phyloP scores from a whole-genome alignment of 2,888 invertebrate species.

The Rhagonycha fulva region DNA sequence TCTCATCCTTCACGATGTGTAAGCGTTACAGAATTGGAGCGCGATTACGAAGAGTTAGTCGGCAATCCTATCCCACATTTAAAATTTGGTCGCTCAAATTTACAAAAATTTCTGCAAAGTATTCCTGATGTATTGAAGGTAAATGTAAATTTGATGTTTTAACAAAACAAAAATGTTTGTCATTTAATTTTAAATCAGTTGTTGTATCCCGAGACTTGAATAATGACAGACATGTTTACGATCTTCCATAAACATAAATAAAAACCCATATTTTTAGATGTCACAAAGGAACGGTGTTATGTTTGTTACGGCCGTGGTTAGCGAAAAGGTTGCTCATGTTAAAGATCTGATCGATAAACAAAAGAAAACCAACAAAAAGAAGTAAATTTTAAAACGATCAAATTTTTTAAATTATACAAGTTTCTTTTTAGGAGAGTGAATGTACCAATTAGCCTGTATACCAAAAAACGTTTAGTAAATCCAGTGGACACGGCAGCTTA shows the following conservation, averaged over 20 bases:
- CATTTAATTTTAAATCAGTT: too few relatives aligned
- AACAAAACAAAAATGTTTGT: too few relatives aligned
- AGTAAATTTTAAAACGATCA: too few relatives aligned
- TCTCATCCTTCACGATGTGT: neutral
- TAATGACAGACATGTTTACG: too few relatives aligned
- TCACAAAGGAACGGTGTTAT: neutral
- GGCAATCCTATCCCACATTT: neutral
- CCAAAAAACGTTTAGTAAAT: too few relatives aligned
- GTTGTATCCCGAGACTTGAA: too few relatives aligned
- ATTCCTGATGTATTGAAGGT: neutral
- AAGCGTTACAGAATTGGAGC: neutral
- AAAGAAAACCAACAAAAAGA: neutral
- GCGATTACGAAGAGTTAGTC: neutral
- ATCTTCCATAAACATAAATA: too few relatives aligned
- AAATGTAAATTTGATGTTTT: neutral
- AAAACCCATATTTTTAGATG: neutral
- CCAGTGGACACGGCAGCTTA: too few relatives aligned
- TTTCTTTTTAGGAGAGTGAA: too few relatives aligned
- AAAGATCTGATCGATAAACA: neutral
- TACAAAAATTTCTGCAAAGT: neutral
- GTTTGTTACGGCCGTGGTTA: neutral
- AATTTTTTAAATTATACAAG: too few relatives aligned
- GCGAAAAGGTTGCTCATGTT: neutral
- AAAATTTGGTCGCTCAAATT: neutral
- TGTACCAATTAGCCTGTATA: too few relatives aligned